Evolutionary conservation across 2,888 invertebrate species (phyloP), one percentile per base, ranked within the genome.

Genomic region (Nephrotoma flavescens): DNA sequence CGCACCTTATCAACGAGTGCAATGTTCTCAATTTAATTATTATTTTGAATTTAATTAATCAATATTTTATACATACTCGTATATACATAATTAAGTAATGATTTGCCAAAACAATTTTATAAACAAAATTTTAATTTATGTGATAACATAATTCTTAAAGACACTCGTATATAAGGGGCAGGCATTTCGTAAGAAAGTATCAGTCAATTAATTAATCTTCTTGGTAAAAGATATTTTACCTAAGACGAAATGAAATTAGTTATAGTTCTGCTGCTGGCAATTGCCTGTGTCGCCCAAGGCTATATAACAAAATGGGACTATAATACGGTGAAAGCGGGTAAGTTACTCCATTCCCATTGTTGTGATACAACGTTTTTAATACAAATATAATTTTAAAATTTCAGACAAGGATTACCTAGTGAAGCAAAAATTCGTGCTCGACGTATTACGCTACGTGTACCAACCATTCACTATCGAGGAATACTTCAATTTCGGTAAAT

Each of bases 361-460:
- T 5, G 0, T 19, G n/a, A 15, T 19, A 6, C 2, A 85, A 31
- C 44, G 41, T 31, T 15, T 12, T 44, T 41, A 6, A 83, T 83
- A 12, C 9, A 41, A 6, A 41, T 83, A 42, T 31, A 31, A 0
- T 31, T 42, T 84, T 84, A 12, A 71, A 52, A 5, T 15, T 52
- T 15, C 15, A 84, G 92, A 93, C 88, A 91, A 91, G 86, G 90
- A 89, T 7, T 89, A 91, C 87, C 88, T 92, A 87, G 88, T 88
- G 57, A 92, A 90, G 87, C 92, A 92, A 88, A 91, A 91, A 88
- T 90, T 93, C 88, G 89, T 93, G n/a, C 90, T 93, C 83, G 89
- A 90, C 85, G 87, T 88, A 52, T 83, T 88, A 1, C 87, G 87
- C 57, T 71, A 87, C 44, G 86, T 88, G 41, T 86, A 87, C 86